Conservation (phyloP, 2,797 vertebrate genomes). For the Catharus ustulatus region DNA sequence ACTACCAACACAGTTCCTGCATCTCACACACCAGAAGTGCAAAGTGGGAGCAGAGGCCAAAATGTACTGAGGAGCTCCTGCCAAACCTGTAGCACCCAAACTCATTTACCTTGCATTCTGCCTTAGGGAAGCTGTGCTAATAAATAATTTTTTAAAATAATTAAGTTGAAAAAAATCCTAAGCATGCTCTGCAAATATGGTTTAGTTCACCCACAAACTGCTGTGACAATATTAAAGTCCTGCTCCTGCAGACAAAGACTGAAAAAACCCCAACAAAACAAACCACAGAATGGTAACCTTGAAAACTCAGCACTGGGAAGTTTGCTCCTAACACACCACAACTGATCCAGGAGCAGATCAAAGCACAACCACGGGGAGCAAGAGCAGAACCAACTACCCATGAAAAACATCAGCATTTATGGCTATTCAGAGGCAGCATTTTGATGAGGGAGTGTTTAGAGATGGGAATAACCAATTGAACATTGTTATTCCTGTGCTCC, state of each 20-base stretch:
- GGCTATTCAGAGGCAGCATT: neutral
- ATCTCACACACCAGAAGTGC: no score
- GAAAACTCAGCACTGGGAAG: neutral
- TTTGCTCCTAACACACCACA: accelerated
- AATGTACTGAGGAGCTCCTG: accelerated
- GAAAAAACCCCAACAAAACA: neutral
- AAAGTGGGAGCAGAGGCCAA: neutral
- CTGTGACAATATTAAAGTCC: neutral
- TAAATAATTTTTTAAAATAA: neutral
- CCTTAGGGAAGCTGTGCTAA: neutral
- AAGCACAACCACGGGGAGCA: neutral
- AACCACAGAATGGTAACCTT: neutral
- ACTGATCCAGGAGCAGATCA: neutral
- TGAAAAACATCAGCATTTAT: neutral
- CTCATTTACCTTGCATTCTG: neutral
- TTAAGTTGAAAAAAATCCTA: neutral
- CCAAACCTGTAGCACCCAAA: neutral
- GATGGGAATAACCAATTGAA: neutral
- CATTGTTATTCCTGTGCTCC: neutral
- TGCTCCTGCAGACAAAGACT: neutral
- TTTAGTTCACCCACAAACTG: neutral
- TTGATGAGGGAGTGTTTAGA: accelerated
- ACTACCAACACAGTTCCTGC: neutral
- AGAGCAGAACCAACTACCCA: neutral
- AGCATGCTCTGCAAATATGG: accelerated